These are phyloP conservation scores for Eidolon dupreanum DNA, from an alignment of 2,797 vertebrate genomes.

Conservation along the genomic window DNA sequence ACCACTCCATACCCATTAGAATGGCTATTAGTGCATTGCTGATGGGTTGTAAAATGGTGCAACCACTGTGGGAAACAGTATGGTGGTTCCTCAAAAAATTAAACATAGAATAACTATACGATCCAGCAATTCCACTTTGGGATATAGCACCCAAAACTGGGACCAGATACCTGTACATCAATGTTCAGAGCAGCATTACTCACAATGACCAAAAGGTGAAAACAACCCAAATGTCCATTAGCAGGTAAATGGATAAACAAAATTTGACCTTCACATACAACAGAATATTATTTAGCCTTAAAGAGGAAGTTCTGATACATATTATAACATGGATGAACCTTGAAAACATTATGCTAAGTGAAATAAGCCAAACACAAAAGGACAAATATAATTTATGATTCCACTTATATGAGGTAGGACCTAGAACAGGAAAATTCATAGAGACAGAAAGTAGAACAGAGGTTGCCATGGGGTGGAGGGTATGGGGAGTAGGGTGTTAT, in stretches of 20 bases:
- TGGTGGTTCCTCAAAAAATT: background rate
- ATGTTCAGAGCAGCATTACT: background rate
- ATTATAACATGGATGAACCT: background rate
- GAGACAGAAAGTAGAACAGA: background rate
- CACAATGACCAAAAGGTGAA: background rate
- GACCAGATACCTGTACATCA: too few relatives aligned
- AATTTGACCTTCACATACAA: too few relatives aligned
- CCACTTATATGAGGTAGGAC: background rate
- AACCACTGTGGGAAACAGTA: background rate
- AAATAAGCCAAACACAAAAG: background rate
- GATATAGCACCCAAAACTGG: background rate
- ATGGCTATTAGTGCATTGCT: background rate
- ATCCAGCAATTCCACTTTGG: background rate
- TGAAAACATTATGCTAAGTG: background rate
- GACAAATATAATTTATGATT: background rate
- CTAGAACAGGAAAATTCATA: background rate
- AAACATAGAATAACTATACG: background rate
- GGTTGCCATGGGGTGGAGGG: background rate
- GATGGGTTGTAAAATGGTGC: background rate
- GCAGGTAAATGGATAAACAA: background rate
- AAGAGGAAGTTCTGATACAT: background rate
- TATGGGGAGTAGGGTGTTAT: background rate
- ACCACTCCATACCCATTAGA: background rate
- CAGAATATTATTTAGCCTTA: background rate
- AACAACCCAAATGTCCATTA: background rate